phyloP scores from a whole-genome alignment of 2,113 vertebrate genomes.

The Arvicanthis niloticus region DNA sequence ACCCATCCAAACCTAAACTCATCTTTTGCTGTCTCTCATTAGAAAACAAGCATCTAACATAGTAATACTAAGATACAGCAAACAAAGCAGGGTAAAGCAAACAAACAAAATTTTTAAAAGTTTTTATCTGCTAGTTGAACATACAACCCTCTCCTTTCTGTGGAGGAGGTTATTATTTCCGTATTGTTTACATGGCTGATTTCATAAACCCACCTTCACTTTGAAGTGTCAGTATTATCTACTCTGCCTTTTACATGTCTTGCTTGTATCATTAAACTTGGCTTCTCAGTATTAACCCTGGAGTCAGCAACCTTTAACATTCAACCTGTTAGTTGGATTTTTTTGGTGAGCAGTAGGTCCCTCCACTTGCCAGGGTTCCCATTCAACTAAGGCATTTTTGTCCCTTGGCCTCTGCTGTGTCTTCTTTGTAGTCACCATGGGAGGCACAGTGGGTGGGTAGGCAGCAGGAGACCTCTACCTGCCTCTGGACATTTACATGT shows the following conservation, averaged over 20 bases:
- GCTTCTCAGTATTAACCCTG: background rate
- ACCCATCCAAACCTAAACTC: background rate
- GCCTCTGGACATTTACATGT: background rate
- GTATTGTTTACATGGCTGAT: background rate
- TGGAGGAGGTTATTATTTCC: background rate
- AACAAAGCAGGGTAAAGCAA: background rate
- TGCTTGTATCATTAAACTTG: background rate
- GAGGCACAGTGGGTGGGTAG: too few relatives aligned
- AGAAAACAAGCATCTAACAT: background rate
- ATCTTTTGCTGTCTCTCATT: background rate
- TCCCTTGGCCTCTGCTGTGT: background rate
- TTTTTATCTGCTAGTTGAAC: background rate
- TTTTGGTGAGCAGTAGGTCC: background rate
- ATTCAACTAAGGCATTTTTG: background rate
- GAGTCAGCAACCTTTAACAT: background rate
- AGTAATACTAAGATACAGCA: background rate
- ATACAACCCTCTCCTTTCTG: background rate
- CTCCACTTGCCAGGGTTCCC: background rate
- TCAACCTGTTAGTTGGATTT: background rate
- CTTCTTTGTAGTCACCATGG: background rate
- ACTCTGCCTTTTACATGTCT: background rate
- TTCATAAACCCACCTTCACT: background rate
- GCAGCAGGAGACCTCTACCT: background rate
- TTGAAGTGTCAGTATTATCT: background rate
- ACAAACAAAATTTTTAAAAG: background rate